Evolutionary conservation across 1,140 invertebrate species (phyloP), one percentile per base, ranked within the genome.

Genomic region (Calephelis virginiensis): DNA sequence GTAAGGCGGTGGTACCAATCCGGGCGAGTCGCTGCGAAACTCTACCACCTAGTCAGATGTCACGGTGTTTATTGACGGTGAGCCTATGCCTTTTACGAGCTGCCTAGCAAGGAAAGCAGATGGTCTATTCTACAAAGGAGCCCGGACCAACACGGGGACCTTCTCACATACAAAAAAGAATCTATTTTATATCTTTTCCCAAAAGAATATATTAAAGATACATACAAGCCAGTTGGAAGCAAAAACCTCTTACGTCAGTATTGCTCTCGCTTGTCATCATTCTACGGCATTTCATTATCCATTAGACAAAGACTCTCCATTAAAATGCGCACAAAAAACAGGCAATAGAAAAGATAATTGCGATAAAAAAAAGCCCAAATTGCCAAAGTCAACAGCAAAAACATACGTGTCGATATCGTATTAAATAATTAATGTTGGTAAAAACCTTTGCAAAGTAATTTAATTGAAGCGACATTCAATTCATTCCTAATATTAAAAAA

Each of bases 371-470:
- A 64, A 64, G 43, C 14, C 12, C 28, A 6, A 13, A 53, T 64
- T 38, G 37, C 12, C 14, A 53, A 53, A 56, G 49, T 43, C 60
- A 60, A 53, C 43, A 68, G 61, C 61, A 71, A 73, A 71, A 67
- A 70, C 66, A 64, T 64, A 63, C 63, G 68, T 70, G 69, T 71
- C 61, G 66, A 66, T 71, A 71, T 66, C 65, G 40, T 64, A 71
- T 71, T 66, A 66, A 70, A 64, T 71, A 73, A 71, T 73, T 71
- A 68, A 73, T 68, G 56, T 63, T 28, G 43, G 67, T 56, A 73
- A 73, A 73, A 73, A 73, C 65, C 38, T 37, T 64, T 63, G 11
- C 67, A 64, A 69, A 48, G 67, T 59, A 43, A 68, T 66, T 66
- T 67, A 64, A 72, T 69, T 63, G 17, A 47, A 46, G 56, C 48